Percentiles rank a stretch among this genome's conserved stretches.
phyloP scores from a whole-genome alignment of 2,888 invertebrate genomes.

The Xanthia icteritia region DNA sequence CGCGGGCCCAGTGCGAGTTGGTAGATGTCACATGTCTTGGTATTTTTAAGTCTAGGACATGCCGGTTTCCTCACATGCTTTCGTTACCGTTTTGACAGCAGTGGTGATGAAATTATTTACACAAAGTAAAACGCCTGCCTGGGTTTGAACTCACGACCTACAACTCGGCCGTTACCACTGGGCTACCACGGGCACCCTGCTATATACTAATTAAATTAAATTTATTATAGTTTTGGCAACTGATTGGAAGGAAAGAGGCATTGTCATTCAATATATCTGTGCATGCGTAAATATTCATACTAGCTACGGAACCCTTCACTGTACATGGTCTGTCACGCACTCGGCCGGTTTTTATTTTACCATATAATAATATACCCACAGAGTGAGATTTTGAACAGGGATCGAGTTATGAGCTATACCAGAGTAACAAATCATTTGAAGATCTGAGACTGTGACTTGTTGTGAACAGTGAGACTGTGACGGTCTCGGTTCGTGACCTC shows the following conservation, averaged over 20 bases:
- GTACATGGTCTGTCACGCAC: neutral
- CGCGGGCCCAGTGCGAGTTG: too few relatives aligned
- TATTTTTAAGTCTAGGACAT: too few relatives aligned
- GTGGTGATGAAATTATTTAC: too few relatives aligned
- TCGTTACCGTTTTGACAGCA: too few relatives aligned
- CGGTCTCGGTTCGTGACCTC: neutral
- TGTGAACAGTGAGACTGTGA: neutral
- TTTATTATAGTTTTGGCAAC: neutral
- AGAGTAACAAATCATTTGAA: neutral
- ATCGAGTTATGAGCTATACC: neutral
- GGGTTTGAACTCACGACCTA: too few relatives aligned
- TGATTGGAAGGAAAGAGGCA: constrained; percentile 7
- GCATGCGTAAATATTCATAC: neutral
- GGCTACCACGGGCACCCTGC: too few relatives aligned
- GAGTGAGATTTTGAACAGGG: neutral
- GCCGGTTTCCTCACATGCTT: too few relatives aligned
- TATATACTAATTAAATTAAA: too few relatives aligned
- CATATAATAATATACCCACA: neutral
- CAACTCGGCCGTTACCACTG: too few relatives aligned
- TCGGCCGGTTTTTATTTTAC: neutral
- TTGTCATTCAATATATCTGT: too few relatives aligned
- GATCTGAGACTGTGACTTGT: neutral
- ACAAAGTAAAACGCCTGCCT: too few relatives aligned
- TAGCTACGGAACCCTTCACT: neutral
- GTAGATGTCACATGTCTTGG: too few relatives aligned